Evolutionary conservation across 1,140 invertebrate genomes (phyloP), one percentile per base, ranked within the genome.

Genomic region (Tetragonula clypearis): DNA sequence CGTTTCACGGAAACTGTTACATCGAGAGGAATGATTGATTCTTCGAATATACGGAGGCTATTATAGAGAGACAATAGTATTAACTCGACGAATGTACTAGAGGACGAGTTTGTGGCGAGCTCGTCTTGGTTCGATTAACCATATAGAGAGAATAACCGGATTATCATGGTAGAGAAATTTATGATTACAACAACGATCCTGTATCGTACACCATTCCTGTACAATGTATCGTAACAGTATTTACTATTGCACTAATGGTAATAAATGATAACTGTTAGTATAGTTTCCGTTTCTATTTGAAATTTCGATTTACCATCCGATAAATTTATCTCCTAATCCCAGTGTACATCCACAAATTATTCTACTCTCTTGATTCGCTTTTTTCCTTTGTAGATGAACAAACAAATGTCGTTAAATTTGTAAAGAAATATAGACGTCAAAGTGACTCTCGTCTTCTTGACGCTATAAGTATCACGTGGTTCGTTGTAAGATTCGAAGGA

Each of bases 181-280:
- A 86, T 73, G 79, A 69, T 88, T 87, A 74, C 77, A 90, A 74
- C 77, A 90, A 90, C 90, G 87, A 90, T 82, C 83, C 87, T 92
- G 58, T 82, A 87, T 92, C 91, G 92, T 93, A 93, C 92, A 93
- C 93, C 91, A 92, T 94, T 94, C 93, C 94, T 94, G 90, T 86
- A 94, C 86, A 90, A 94, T 94, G 89, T 93, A 94, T 94, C 85
- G 89, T 94, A 93, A 94, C 93, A 94, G 93, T 94, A 94, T 94
- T 94, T 93, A 88, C 90, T 93, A 92, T 93, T 86, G 91, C 91
- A 92, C 90, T 93, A 94, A 93, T 91, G 90, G 89, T 90, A 92
- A 92, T 93, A 93, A 93, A 94, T 86, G 86, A 92, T 86, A 91
- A 91, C 90, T 92, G 90, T 93, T 94, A 93, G 92, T 93, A 93